Base-by-base conservation (phyloP, 2,113 vertebrate species). In the Gadus chalcogrammus region DNA sequence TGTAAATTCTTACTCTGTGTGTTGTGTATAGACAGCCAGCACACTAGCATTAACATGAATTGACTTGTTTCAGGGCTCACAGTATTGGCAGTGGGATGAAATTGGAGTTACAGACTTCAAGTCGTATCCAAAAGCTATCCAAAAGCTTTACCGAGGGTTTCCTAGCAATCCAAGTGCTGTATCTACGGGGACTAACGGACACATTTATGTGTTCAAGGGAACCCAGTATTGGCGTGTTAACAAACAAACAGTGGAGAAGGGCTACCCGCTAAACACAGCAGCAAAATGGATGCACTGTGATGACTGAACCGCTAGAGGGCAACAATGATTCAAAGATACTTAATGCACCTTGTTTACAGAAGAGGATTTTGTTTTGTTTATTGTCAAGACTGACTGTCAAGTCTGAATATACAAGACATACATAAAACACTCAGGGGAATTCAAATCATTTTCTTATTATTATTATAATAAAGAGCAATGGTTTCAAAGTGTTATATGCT, bases 41-140 rank as follows among this genome's bases (percentile, higher is more conserved):
- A 27, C 27, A 12, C 15, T 4, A 65, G 7, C 11, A 7, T 64
- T 64, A 4, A 28, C 63, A n/a, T 65, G n/a, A 31, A 11, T 61
- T 16, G 63, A 6, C 78, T 3, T 61, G 22, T 65, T 65, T 61
- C 15, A 92, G 90, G 88, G 87, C 22, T 87, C 84, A 27, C 82
- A 77, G 4, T 94, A 93, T 79, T 94, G 93, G 94, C 91, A 93
- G 72, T 95, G 93, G 94, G 92, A 95, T 15, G 93, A 95, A 84
- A 71, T 91, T 64, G 81, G 81, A 5, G 76, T 55, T 11, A 90
- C 70, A 2, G 82, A 91, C 67, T 88, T 94, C 75, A 77, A 75
- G 3, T 74, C 72, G 4, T 91, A 88, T 61, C 92, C 93, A 16
- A 94, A 89, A 82, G 88, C 90, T 11, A 86, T 85, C n/a, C 79